Base-by-base conservation (phyloP, 2,113 vertebrate species). In the Callipepla squamata region DNA sequence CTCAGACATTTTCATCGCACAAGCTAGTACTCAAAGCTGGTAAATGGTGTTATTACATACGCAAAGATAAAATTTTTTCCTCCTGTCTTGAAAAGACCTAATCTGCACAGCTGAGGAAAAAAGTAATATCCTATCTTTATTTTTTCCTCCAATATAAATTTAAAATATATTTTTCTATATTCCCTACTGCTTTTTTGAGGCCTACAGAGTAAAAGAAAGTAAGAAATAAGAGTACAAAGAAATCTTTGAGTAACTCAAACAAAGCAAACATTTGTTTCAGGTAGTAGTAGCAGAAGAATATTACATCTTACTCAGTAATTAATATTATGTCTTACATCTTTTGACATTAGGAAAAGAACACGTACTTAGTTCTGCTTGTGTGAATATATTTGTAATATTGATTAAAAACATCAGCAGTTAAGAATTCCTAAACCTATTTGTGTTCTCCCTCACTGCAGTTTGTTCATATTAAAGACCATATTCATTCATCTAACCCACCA, bases 401-500 rank as follows among this genome's bases (percentile, higher is more conserved):
- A 65, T 50, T 36, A 32, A 38, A 73, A 47, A 66, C 19, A 28
- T 3, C 3, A 61, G 10, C 28, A 36, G 58, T 45, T 70, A 75
- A 26, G 70, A 53, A 53, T 72, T 62, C 30, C 81, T 74, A 28
- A 61, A 67, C 21, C 5, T 26, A 1, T 42, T 3, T 40, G 14
- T 57, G 8, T 42, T 74, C 68, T 85, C 4, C 16, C 8, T 81
- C 51, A 63, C 10, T 0, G 1, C 32, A 59, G 3, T n/a, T 85
- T 48, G 3, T 67, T 79, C n/a, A 59, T 58, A 72, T 70, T 21
- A 73, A 50, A 51, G 32, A 47, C 12, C 14, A 13, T 14, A 18
- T 5, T 76, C 18, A 32, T 16, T 10, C 0, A 3, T 26, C 19
- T 47, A 34, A 13, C 4, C 22, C 3, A 6, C 3, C 11, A 69